These are phyloP conservation scores for Laticauda laticaudata DNA, from an alignment of 2,113 vertebrate genomes.

Conservation along the genomic window DNA sequence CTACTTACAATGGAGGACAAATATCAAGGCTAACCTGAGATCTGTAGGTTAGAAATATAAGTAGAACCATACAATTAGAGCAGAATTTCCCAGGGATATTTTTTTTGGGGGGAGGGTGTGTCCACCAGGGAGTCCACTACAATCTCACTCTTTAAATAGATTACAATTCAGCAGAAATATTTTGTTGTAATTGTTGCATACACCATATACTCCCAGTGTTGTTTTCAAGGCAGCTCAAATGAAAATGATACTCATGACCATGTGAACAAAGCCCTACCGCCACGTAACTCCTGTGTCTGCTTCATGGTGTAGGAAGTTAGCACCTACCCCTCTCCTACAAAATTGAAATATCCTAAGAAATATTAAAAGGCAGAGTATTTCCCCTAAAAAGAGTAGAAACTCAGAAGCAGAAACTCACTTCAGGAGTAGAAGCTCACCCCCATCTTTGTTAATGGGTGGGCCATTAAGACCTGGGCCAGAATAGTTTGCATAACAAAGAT, in stretches of 20 bases:
- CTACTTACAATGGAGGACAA: background rate
- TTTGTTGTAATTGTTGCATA: background rate
- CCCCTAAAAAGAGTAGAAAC: too few species aligned
- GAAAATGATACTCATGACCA: background rate
- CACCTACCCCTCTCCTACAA: too few species aligned
- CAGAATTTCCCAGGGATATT: background rate
- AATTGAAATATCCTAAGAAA: too few species aligned
- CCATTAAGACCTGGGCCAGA: too few species aligned
- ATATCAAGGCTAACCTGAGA: background rate
- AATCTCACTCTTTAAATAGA: background rate
- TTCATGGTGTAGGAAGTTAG: background rate
- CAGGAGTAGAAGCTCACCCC: too few species aligned
- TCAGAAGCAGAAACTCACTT: too few species aligned
- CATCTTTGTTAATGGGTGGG: too few species aligned
- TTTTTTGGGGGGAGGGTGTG: fast-evolving
- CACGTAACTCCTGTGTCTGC: background rate
- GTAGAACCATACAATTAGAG: background rate
- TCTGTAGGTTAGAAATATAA: background rate
- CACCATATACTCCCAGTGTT: background rate
- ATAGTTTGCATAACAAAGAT: too few species aligned
- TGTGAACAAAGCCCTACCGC: background rate
- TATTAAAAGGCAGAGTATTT: too few species aligned
- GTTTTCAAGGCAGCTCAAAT: background rate
- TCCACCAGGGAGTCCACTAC: background rate
- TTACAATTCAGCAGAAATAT: background rate